A percentile compares a stretch with the other conserved stretches of the same genome.
phyloP scores from a whole-genome alignment of 2,888 invertebrate species.

The Diachrysia chrysitis region DNA sequence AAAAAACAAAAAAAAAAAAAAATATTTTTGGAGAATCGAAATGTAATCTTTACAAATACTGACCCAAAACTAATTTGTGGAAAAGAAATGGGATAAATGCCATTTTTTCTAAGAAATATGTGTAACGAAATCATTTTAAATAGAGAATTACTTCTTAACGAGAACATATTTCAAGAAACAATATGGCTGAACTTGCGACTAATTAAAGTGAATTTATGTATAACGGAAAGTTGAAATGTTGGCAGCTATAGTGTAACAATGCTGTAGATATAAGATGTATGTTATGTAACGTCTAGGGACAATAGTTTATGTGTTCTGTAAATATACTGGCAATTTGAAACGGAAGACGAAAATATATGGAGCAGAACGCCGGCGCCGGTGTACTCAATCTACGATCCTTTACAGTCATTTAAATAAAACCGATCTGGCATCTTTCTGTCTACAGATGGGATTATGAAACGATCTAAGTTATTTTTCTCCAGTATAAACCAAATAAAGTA shows the following conservation, averaged over 20 bases:
- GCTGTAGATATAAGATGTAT: constrained; percentile 13
- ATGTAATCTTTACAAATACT: too few species aligned
- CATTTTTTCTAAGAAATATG: constrained; percentile 23
- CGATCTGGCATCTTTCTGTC: background rate
- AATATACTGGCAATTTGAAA: constrained; percentile 36
- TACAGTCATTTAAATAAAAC: constrained; percentile 13
- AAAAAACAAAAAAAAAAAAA: background rate
- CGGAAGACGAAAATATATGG: constrained; percentile 21
- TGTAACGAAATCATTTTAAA: constrained; percentile 40
- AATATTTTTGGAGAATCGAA: too few species aligned
- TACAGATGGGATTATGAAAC: background rate
- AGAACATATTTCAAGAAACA: constrained; percentile 45
- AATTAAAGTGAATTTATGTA: constrained; percentile 44
- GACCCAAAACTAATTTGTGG: constrained; percentile 21
- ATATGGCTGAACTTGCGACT: constrained; percentile 27
- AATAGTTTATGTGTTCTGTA: constrained; percentile 31
- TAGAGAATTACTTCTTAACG: constrained; percentile 44
- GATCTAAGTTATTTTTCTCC: too few species aligned
- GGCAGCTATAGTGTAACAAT: constrained; percentile 19
- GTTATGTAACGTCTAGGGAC: constrained; percentile 27
- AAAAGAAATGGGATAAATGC: too few species aligned
- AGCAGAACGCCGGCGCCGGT: constrained; percentile 14
- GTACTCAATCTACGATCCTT: constrained; percentile 22
- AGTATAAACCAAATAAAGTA: too few species aligned
- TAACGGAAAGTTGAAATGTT: constrained; percentile 23